phyloP scores from a whole-genome alignment of 2,888 invertebrate species.

The Melanargia galathea region DNA sequence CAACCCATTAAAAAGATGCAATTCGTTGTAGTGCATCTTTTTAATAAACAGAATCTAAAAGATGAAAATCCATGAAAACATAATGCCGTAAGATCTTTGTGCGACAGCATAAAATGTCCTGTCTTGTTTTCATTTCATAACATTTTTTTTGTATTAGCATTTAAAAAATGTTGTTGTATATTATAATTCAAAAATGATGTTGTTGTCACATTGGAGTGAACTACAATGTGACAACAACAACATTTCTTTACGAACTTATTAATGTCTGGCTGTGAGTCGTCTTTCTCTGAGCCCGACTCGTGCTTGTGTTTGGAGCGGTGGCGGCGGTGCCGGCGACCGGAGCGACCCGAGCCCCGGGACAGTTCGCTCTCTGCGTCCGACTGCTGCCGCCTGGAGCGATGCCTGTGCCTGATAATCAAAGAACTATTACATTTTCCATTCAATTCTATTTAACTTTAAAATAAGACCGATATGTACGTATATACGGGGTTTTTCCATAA shows the following conservation, averaged over 20 bases:
- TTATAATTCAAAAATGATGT: no score
- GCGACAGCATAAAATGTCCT: no score
- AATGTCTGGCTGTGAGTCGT: conserved; percentile 80
- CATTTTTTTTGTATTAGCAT: no score
- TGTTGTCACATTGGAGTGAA: no score
- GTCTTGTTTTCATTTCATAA: not conserved
- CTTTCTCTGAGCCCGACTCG: conserved; percentile 88
- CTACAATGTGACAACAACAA: no score
- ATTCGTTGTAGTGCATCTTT: no score
- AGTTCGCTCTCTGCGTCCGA: conserved; percentile 96
- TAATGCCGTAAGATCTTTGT: no score
- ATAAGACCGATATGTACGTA: not conserved
- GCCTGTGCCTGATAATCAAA: conserved; percentile 83
- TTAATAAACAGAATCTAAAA: no score
- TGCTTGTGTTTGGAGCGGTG: conserved; percentile 89
- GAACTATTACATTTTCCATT: not conserved
- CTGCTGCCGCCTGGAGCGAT: conserved; percentile 89
- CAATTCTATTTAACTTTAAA: not conserved
- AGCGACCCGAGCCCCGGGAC: conserved; percentile 91
- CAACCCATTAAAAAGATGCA: no score
- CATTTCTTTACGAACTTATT: conserved; percentile 53
- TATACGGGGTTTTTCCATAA: not conserved
- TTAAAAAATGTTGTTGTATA: no score
- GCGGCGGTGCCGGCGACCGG: conserved; percentile 87
- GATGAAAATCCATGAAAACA: no score